A percentile compares a stretch with the other conserved stretches of the same genome.
These are phyloP conservation scores for Hestina assimilis DNA, from an alignment of 1,140 invertebrate species.

Conservation along the genomic window DNA sequence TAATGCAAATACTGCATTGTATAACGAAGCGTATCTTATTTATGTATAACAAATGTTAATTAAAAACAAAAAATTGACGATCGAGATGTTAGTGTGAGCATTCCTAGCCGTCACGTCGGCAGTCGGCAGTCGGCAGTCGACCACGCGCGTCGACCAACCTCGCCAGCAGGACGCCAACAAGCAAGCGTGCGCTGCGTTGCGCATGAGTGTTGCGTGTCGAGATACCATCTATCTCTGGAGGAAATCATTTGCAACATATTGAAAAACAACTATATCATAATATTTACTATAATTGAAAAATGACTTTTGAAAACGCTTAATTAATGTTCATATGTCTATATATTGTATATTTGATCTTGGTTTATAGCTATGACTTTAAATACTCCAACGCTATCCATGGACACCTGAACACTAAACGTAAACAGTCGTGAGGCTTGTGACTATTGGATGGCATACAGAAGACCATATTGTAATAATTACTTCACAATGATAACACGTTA, in stretches of 20 bases:
- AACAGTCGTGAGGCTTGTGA: too few species aligned
- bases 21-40: background rate
- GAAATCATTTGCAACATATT: background rate
- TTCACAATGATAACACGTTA: too few species aligned
- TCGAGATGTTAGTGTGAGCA: background rate
- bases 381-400: too few species aligned
- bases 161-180: background rate
- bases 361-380: too few species aligned
- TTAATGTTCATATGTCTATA: too few species aligned
- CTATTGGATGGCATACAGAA: too few species aligned
- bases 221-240: background rate
- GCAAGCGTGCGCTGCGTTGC: too few species aligned
- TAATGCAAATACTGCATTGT: background rate
- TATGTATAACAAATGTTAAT: background rate
- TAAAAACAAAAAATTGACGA: background rate
- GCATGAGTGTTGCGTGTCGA: constrained; percentile 2
- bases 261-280: background rate
- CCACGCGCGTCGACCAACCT: background rate
- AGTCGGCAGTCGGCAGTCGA: background rate
- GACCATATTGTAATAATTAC: too few species aligned
- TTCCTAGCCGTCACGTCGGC: background rate
- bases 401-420: too few species aligned
- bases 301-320: too few species aligned
- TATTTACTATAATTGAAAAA: too few species aligned
- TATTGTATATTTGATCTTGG: too few species aligned